Percentiles rank a stretch among this genome's conserved stretches.
phyloP scores from a whole-genome alignment of 1,140 invertebrate species.

The Hirudo medicinalis region DNA sequence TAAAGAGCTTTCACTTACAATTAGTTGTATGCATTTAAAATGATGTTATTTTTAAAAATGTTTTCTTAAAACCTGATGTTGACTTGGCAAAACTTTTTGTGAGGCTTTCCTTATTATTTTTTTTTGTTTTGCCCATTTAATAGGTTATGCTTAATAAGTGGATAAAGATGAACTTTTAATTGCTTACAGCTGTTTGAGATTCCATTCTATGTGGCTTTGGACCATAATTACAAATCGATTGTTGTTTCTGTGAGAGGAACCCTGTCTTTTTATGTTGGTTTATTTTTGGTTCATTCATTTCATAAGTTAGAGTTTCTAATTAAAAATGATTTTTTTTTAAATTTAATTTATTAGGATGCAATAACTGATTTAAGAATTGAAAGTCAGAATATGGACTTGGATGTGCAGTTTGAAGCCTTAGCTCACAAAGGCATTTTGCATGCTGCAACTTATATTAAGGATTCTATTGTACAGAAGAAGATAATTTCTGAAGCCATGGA shows the following conservation, averaged over 20 bases:
- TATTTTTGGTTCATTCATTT: constrained; percentile 7
- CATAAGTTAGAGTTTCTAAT: neutral
- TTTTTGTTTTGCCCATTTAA: neutral
- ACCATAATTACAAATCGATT: constrained; percentile 65
- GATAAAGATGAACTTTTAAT: neutral
- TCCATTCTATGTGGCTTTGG: constrained; percentile 71
- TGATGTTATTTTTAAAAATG: too few relatives aligned
- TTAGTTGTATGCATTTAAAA: too few relatives aligned
- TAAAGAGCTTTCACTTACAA: too few relatives aligned
- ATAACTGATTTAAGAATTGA: constrained; percentile 76
- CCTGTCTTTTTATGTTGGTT: constrained; percentile 51
- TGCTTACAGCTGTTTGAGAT: constrained; percentile 30
- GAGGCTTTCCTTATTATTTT: too few relatives aligned
- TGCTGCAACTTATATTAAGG: constrained; percentile 60
- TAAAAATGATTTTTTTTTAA: neutral
- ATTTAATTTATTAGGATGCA: constrained; percentile 51
- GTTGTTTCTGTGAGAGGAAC: constrained; percentile 75
- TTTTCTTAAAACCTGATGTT: too few relatives aligned
- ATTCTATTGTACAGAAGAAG: neutral
- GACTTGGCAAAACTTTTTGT: too few relatives aligned
- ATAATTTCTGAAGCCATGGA: neutral
- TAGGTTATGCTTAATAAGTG: neutral
- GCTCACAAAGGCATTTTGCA: constrained; percentile 77
- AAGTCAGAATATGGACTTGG: constrained; percentile 57
- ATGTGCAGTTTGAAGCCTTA: constrained; percentile 49